These are phyloP conservation scores for Alethe diademata DNA, from an alignment of 2,113 vertebrate genomes.

Conservation along the genomic window DNA sequence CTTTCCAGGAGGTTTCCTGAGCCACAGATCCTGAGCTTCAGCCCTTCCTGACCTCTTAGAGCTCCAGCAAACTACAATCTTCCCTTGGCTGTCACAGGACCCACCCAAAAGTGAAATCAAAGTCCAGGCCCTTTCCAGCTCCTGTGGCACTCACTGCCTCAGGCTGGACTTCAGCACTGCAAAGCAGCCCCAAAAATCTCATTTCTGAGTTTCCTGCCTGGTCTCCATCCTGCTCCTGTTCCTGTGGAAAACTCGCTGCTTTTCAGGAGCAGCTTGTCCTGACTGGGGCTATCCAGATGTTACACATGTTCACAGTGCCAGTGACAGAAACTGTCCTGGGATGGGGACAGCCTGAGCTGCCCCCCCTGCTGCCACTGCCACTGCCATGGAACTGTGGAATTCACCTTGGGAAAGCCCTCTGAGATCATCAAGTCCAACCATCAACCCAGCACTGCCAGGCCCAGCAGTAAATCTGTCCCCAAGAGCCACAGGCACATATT, in stretches of 20 bases:
- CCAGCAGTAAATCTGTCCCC: not conserved
- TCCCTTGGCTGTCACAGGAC: not conserved
- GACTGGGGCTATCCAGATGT: not conserved
- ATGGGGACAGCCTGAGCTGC: not conserved
- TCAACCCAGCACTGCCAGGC: not conserved
- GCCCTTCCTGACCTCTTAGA: not conserved
- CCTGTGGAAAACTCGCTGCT: not conserved
- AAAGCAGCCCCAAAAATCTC: not conserved
- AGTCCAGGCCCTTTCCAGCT: not conserved
- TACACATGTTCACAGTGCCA: not conserved
- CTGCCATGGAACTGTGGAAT: not conserved
- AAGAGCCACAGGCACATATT: rapidly evolving
- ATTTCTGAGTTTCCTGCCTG: not conserved
- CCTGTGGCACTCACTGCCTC: not conserved
- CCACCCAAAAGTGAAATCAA: not conserved
- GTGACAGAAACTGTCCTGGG: not conserved
- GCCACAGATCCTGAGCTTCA: not conserved
- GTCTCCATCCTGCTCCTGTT: not conserved
- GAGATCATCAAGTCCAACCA: not conserved
- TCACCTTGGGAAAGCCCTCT: not conserved
- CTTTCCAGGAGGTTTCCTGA: not conserved
- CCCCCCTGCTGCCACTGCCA: not conserved
- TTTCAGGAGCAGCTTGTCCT: not conserved
- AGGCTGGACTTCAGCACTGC: not conserved
- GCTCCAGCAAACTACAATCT: not conserved